Evolutionary conservation across 2,113 vertebrate species (phyloP).

Genomic region (Ameiurus melas): DNA sequence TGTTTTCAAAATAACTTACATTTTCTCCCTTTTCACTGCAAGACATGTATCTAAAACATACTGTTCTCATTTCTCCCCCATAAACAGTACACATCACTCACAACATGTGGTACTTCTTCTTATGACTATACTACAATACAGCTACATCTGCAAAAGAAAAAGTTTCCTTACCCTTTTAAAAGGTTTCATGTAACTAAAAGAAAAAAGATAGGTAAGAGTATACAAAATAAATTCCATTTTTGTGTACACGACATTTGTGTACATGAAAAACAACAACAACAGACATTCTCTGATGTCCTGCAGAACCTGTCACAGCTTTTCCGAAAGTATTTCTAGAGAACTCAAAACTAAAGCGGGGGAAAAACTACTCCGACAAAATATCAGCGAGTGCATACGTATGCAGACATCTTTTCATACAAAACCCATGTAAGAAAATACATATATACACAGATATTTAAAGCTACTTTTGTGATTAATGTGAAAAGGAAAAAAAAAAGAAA

Average conservation of each 20-base stretch:
- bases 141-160: background rate
- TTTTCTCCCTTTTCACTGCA: background rate
- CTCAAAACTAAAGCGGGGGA: background rate
- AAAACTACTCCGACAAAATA: background rate
- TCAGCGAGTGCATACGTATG: background rate
- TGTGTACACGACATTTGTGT: background rate
- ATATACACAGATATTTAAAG: background rate
- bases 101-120: background rate
- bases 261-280: background rate
- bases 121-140: background rate
- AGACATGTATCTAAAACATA: background rate
- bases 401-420: background rate
- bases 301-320: background rate
- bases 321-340: background rate
- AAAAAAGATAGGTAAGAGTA: background rate
- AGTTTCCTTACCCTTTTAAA: background rate
- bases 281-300: background rate
- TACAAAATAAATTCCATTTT: background rate
- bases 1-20: background rate
- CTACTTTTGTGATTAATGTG: background rate
- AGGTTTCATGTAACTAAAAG: background rate
- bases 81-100: background rate
- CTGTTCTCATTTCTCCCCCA: background rate
- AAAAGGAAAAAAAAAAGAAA: too few species aligned
- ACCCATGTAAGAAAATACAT: conserved; percentile 9